Base-by-base conservation (phyloP, 2,888 invertebrate genomes). In the Toxonevra muliebris region DNA sequence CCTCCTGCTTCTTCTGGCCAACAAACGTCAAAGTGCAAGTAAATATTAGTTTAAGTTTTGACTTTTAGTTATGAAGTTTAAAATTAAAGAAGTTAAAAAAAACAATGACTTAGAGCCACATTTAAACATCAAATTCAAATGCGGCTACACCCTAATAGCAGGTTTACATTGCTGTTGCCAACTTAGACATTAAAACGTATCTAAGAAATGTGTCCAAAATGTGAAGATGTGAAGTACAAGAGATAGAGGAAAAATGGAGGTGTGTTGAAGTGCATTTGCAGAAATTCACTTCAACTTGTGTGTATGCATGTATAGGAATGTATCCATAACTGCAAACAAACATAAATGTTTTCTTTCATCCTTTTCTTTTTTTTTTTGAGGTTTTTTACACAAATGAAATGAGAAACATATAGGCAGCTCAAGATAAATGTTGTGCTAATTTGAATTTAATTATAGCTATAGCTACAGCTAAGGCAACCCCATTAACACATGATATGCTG, bases 361-460 rank as follows among this genome's bases (percentile, higher is more conserved):
- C 7, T 30, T 30, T 4, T 30, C 7, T 30, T 7, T 4, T 30
- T 30, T 30, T 4, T 30, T 30, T 30, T 7, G 30, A 30, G 30
- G n/a, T 19, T n/a, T 10, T 54, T 61, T 61, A 20, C 15, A 53
- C 17, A 55, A 55, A 40, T 43, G 19, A 40, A 50, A 53, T 58
- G 65, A 19, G 57, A 58, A 50, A 17, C 59, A 43, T 19, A 65
- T 55, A 61, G 61, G 61, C 55, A 15, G 58, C 17, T 17, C 57
- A 68, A 66, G 63, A 66, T 60, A 73, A 74, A 77, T 78, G 76
- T 78, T 79, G 77, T 77, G 80, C 78, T 83, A 83, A 83, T 83
- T 81, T 78, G 81, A 82, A 81, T 83, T 83, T 83, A 83, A 83
- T 83, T 80, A 80, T 77, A 79, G 76, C 67, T 73, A 52, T 71